Conservation (phyloP, 2,888 invertebrate genomes). For the Aspidiotus destructor region DNA sequence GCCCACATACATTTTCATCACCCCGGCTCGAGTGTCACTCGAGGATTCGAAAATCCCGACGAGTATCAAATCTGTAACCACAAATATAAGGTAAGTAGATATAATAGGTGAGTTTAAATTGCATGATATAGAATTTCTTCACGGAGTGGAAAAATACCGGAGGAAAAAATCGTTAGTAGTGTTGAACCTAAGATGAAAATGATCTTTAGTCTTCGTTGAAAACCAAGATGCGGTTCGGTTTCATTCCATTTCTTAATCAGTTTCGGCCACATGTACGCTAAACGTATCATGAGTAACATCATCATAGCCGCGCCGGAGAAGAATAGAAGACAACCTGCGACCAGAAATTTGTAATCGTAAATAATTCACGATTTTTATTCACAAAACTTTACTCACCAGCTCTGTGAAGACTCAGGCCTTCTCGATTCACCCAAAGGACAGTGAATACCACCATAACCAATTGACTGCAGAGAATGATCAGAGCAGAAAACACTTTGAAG, state of each 20-base stretch:
- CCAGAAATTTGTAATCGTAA: not conserved
- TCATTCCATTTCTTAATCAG: constrained; percentile 34
- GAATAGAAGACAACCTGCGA: constrained; percentile 33
- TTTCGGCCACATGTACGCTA: constrained; percentile 33
- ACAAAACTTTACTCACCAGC: constrained; percentile 25
- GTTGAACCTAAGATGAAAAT: constrained; percentile 33
- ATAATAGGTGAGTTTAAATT: no score
- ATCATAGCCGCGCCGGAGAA: constrained; percentile 34
- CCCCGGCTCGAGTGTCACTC: constrained; percentile 30
- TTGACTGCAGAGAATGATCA: constrained; percentile 25
- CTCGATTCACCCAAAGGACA: constrained; percentile 29
- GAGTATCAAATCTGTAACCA: no score
- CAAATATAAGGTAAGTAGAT: no score
- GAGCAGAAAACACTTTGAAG: constrained; percentile 14
- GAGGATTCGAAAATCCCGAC: constrained; percentile 22
- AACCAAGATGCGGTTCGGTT: constrained; percentile 34
- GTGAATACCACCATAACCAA: constrained; percentile 33
- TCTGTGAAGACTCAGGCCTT: constrained; percentile 33
- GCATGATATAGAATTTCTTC: no score
- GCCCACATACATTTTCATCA: constrained; percentile 31
- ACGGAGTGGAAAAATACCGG: constrained; percentile 18
- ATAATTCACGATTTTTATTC: not conserved
- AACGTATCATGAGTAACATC: constrained; percentile 33
- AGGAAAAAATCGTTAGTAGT: constrained; percentile 31
- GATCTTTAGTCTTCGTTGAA: constrained; percentile 32